Evolutionary conservation across 2,888 invertebrate species (phyloP).

Genomic region (Stenchaetothrips biformis): DNA sequence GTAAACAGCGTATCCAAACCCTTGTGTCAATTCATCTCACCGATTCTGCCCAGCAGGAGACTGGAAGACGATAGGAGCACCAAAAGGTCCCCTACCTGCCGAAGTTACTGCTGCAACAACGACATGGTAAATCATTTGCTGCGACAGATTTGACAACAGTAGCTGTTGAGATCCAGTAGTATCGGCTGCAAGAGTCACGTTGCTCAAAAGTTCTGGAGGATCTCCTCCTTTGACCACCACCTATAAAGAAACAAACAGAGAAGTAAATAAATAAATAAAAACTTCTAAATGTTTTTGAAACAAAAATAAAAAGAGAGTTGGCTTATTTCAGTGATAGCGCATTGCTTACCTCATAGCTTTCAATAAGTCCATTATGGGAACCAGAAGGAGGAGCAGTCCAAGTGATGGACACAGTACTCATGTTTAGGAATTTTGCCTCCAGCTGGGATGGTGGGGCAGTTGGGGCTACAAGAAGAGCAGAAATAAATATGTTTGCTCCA

Average conservation of each 20-base stretch:
- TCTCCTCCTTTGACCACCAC: constrained; percentile 27
- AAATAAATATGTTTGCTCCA: background rate
- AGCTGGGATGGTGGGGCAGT: constrained; percentile 75
- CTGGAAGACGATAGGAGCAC: constrained; percentile 50
- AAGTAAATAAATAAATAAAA: background rate
- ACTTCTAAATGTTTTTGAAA: constrained; percentile 5
- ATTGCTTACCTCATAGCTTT: constrained; percentile 67
- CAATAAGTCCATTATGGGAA: constrained; percentile 72
- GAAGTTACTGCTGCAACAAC: constrained; percentile 78
- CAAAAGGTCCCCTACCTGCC: constrained; percentile 76
- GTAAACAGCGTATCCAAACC: background rate
- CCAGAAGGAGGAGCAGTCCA: constrained; percentile 74
- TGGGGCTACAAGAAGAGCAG: constrained; percentile 58
- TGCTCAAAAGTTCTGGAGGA: constrained; percentile 47
- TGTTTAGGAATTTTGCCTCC: constrained; percentile 72
- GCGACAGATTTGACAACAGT: constrained; percentile 73
- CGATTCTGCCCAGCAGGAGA: background rate
- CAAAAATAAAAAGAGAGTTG: constrained; percentile 32
- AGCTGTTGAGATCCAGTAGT: constrained; percentile 59
- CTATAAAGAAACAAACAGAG: constrained; percentile 9
- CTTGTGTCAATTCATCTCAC: background rate
- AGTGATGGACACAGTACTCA: constrained; percentile 70
- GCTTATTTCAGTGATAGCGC: constrained; percentile 22
- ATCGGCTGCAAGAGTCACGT: constrained; percentile 63
- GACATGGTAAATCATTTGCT: constrained; percentile 77